A percentile compares a stretch with the other conserved stretches of the same genome.
These are phyloP conservation scores for Heteropelma amictum DNA, from an alignment of 2,888 invertebrate genomes.

Conservation along the genomic window DNA sequence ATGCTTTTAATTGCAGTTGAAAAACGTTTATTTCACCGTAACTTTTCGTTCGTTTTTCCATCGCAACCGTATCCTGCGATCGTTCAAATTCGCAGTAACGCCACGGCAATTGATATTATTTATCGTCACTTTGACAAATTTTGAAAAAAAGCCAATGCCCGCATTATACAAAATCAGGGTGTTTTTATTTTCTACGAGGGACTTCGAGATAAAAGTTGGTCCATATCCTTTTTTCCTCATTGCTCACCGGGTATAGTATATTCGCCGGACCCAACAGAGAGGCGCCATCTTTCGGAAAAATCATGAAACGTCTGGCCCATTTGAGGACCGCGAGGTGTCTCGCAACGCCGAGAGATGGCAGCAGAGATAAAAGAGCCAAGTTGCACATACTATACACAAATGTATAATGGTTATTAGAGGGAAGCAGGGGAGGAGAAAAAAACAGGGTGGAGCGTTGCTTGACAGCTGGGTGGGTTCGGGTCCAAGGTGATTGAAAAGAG, in stretches of 20 bases:
- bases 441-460: constrained; percentile 77
- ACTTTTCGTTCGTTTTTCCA: too few relatives aligned
- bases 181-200: too few relatives aligned
- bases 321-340: constrained; percentile 70
- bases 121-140: too few relatives aligned
- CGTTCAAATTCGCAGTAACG: too few relatives aligned
- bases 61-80: too few relatives aligned
- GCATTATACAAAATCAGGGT: too few relatives aligned
- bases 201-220: neutral
- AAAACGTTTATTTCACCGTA: neutral
- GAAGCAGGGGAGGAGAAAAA: too few relatives aligned
- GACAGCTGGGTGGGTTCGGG: constrained; percentile 79
- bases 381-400: neutral
- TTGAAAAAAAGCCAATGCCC: too few relatives aligned
- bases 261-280: constrained; percentile 63
- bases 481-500: constrained; percentile 81
- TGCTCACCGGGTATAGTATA: constrained; percentile 61
- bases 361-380: constrained; percentile 68
- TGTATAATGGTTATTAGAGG: constrained; percentile 30
- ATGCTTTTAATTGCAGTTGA: neutral
- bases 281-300: constrained; percentile 74
- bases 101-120: too few relatives aligned
- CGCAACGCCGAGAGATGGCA: constrained; percentile 74
- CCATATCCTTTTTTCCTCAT: constrained; percentile 1
- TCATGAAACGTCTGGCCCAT: constrained; percentile 68